Conservation (phyloP, 2,888 invertebrate species). For the Heliothis peltigera region DNA sequence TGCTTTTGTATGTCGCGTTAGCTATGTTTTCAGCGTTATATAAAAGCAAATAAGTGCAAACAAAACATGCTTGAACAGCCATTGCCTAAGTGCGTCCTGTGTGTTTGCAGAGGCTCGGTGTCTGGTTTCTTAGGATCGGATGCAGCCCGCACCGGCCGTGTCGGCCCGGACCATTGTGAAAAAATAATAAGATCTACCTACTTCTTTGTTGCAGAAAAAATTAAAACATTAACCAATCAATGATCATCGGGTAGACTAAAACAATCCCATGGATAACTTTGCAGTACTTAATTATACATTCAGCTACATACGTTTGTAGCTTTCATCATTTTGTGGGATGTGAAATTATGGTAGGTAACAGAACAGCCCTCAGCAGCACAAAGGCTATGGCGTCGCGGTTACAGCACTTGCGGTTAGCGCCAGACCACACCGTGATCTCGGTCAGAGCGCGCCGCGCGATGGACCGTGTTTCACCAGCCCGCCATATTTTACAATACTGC, state of each 20-base stretch:
- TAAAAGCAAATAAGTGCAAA: conserved; percentile 61
- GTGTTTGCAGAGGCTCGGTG: conserved; percentile 44
- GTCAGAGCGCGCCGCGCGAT: conserved; percentile 6
- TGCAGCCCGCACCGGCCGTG: conserved; percentile 52
- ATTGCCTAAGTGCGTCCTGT: conserved; percentile 24
- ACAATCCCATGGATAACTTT: too few relatives aligned
- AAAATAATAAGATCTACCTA: too few relatives aligned
- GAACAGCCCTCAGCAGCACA: background rate
- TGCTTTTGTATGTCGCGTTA: background rate
- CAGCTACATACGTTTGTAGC: background rate
- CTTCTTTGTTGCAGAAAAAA: too few relatives aligned
- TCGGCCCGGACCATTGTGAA: too few relatives aligned
- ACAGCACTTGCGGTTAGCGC: background rate
- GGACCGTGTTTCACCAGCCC: conserved; percentile 8
- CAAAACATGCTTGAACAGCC: conserved; percentile 37
- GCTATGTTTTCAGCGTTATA: conserved; percentile 35
- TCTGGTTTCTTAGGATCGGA: conserved; percentile 59
- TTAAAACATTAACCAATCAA: too few relatives aligned
- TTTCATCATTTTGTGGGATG: background rate
- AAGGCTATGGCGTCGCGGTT: background rate
- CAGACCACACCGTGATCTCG: conserved; percentile 42
- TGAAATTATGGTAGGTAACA: background rate
- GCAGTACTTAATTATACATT: too few relatives aligned
- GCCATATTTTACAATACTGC: conserved; percentile 29
- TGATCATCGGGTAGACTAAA: too few relatives aligned